phyloP scores from a whole-genome alignment of 2,888 invertebrate species.

The Nemurella pictetii region DNA sequence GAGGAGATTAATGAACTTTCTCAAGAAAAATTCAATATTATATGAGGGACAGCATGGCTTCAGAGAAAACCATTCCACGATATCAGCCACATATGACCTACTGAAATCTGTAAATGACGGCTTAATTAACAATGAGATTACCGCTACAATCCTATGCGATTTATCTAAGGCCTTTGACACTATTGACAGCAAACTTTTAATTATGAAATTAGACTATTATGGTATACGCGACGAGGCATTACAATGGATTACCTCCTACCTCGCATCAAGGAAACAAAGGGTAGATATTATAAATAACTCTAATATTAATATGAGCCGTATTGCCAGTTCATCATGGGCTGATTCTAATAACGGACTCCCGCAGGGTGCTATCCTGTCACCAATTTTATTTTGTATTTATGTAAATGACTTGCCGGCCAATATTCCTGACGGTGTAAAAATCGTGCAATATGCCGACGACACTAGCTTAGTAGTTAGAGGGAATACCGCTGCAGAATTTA shows the following conservation, averaged over 20 bases:
- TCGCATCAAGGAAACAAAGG: not conserved
- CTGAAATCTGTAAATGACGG: not conserved
- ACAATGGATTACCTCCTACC: slow-evolving; percentile 2
- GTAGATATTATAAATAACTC: slow-evolving; percentile 2
- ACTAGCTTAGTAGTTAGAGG: no score
- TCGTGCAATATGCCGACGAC: not conserved
- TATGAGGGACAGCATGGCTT: slow-evolving; percentile 2
- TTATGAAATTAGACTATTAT: not conserved
- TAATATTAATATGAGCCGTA: not conserved
- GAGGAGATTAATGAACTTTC: slow-evolving; percentile 1
- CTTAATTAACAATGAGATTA: not conserved
- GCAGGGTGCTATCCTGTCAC: slow-evolving; percentile 11
- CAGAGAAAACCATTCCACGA: not conserved
- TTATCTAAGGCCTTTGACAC: not conserved
- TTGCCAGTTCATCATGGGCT: not conserved
- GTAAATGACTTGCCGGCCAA: slow-evolving; percentile 14
- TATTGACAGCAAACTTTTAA: no score
- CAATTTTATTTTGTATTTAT: slow-evolving; percentile 15
- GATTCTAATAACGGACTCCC: not conserved
- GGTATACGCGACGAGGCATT: not conserved
- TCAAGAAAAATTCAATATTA: not conserved
- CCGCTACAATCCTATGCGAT: not conserved
- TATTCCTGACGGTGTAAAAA: not conserved
- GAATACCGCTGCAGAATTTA: not conserved
- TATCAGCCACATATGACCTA: not conserved